These are phyloP conservation scores for Montipora capitata DNA, from an alignment of 92 coral and sea anemone genomes.

Conservation along the genomic window DNA sequence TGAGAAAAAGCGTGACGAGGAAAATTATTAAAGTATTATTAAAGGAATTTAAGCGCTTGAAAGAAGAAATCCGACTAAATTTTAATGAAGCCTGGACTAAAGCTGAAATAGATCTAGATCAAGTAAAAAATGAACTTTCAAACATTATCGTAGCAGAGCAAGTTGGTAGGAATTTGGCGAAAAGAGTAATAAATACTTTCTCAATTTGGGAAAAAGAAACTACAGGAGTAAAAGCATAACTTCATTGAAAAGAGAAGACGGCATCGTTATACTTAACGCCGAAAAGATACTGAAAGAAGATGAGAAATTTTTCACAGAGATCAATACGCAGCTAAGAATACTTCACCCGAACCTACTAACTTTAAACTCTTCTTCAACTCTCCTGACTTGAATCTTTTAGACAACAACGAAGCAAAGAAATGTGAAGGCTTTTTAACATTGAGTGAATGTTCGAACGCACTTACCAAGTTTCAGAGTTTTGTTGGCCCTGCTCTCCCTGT, in stretches of 20 bases:
- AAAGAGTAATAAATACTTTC: too few relatives aligned
- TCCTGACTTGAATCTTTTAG: too few relatives aligned
- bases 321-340: neutral
- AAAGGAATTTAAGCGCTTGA: neutral
- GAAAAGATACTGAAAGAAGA: neutral
- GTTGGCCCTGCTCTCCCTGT: too few relatives aligned
- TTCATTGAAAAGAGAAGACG: neutral
- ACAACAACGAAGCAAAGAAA: too few relatives aligned
- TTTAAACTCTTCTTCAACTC: too few relatives aligned
- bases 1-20: neutral
- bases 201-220: neutral
- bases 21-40: too few relatives aligned
- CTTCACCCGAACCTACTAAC: neutral
- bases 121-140: neutral
- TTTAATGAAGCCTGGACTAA: neutral
- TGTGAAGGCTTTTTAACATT: too few relatives aligned
- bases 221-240: neutral
- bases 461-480: too few relatives aligned
- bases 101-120: neutral
- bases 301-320: neutral
- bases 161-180: too few relatives aligned
- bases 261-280: neutral
- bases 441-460: too few relatives aligned
- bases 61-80: neutral
- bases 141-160: neutral